These are phyloP conservation scores for Papilio elwesi DNA, from an alignment of 2,888 invertebrate species.

Conservation along the genomic window DNA sequence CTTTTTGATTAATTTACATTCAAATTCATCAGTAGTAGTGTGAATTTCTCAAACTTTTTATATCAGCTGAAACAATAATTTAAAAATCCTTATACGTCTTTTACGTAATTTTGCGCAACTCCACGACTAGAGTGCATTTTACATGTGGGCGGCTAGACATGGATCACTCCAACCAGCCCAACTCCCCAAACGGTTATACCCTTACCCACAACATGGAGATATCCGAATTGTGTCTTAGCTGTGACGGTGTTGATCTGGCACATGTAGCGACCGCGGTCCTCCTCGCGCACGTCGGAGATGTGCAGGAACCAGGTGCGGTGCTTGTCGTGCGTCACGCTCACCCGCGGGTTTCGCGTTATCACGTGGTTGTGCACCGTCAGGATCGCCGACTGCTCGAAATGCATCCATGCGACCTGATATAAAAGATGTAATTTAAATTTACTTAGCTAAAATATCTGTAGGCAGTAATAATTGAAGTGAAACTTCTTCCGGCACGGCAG, in stretches of 20 bases:
- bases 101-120: not conserved
- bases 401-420: constrained; percentile 96
- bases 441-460: not conserved
- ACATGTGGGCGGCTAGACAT: too few species aligned
- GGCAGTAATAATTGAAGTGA: not conserved
- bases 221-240: constrained; percentile 96
- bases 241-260: constrained; percentile 95
- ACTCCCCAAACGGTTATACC: not conserved
- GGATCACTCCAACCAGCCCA: too few species aligned
- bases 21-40: not conserved
- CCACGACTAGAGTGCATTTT: too few species aligned
- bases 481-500: too few species aligned
- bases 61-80: not conserved
- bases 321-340: constrained; percentile 96
- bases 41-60: not conserved
- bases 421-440: not conserved
- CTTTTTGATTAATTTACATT: not conserved
- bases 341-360: constrained; percentile 95
- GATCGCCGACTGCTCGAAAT: constrained; percentile 96
- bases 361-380: constrained; percentile 97
- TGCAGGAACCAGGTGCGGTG: constrained; percentile 97
- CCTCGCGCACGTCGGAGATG: constrained; percentile 95
- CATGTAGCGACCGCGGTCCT: constrained; percentile 95
- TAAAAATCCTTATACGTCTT: not conserved
- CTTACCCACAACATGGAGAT: constrained; percentile 96